phyloP scores from a whole-genome alignment of 2,888 invertebrate species.

The Ectobius pallidus region DNA sequence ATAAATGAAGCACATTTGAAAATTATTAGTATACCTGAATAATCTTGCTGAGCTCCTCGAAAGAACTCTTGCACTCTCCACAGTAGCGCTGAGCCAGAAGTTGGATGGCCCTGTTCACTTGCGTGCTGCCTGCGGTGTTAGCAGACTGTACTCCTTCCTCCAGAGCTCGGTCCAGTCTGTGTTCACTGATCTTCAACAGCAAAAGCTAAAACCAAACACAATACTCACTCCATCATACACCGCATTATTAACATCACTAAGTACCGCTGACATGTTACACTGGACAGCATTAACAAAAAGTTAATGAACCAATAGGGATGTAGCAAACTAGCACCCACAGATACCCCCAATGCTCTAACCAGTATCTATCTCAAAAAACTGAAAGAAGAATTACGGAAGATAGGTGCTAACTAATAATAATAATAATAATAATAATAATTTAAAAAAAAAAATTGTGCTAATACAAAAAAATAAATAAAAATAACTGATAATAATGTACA shows the following conservation, averaged over 20 bases:
- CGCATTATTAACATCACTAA: too few relatives aligned
- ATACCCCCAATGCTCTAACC: too few relatives aligned
- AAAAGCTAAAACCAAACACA: conserved; percentile 64
- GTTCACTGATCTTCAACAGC: conserved; percentile 86
- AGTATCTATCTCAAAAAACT: too few relatives aligned
- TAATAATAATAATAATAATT: too few relatives aligned
- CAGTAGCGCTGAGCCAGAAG: conserved; percentile 94
- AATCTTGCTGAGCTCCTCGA: conserved; percentile 84
- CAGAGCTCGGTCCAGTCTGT: conserved; percentile 71
- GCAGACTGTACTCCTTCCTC: conserved; percentile 59
- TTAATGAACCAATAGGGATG: neutral
- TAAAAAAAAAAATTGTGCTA: too few relatives aligned
- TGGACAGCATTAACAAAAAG: neutral
- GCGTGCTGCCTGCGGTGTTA: conserved; percentile 59
- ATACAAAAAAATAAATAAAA: too few relatives aligned
- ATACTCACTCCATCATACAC: too few relatives aligned
- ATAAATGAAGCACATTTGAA: too few relatives aligned
- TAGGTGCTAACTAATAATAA: too few relatives aligned
- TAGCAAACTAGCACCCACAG: neutral
- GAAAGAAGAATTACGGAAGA: too few relatives aligned
- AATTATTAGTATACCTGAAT: conserved; percentile 58
- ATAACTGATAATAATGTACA: too few relatives aligned
- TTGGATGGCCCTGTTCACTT: conserved; percentile 93
- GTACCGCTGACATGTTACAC: neutral
- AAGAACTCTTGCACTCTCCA: conserved; percentile 91